Evolutionary conservation across 2,113 vertebrate genomes (phyloP).

Genomic region (Pelobates fuscus): DNA sequence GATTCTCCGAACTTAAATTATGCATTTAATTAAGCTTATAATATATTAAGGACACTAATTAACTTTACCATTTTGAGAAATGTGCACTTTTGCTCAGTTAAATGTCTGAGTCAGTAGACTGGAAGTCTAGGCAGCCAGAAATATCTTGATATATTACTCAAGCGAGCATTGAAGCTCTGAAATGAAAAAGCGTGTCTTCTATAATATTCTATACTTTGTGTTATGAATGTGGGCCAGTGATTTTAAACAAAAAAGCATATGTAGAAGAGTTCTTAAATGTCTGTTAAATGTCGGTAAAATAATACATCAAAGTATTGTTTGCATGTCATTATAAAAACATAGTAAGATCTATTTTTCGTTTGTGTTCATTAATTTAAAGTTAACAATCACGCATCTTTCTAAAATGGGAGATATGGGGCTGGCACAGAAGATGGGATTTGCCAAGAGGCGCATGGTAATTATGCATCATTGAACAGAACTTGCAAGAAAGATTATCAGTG

Average conservation of each 20-base stretch:
- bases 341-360: too few relatives aligned
- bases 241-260: slow-evolving; percentile 16
- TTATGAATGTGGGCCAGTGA: slow-evolving; percentile 25
- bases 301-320: too few relatives aligned
- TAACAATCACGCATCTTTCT: too few relatives aligned
- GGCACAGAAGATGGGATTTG: too few relatives aligned
- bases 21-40: slow-evolving; percentile 44
- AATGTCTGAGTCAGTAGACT: slow-evolving; percentile 39
- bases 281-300: too few relatives aligned
- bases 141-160: slow-evolving; percentile 48
- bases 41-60: slow-evolving; percentile 47
- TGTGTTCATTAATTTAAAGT: too few relatives aligned
- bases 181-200: slow-evolving; percentile 35
- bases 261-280: not conserved
- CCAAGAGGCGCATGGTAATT: too few relatives aligned
- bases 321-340: too few relatives aligned
- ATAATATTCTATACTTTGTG: slow-evolving; percentile 23
- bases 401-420: too few relatives aligned
- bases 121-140: slow-evolving; percentile 33
- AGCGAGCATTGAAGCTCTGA: slow-evolving; percentile 40
- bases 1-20: slow-evolving; percentile 42
- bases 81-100: slow-evolving; percentile 38
- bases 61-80: slow-evolving; percentile 33
- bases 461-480: too few relatives aligned
- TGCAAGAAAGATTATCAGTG: too few relatives aligned